phyloP scores from a whole-genome alignment of 2,113 vertebrate species.

The Cynopterus brachyotis region DNA sequence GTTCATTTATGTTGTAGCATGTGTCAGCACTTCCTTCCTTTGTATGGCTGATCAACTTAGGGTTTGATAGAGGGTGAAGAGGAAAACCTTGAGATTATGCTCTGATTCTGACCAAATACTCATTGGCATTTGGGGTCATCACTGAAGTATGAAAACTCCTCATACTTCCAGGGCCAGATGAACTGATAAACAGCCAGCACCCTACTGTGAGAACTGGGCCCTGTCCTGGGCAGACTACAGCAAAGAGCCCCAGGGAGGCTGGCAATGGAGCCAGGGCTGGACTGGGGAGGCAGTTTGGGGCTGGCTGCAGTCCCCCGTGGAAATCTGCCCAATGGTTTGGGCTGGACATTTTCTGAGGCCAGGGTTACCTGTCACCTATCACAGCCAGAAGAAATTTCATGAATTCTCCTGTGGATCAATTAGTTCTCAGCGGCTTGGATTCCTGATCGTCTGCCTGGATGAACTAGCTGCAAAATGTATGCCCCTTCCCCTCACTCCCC shows the following conservation, averaged over 20 bases:
- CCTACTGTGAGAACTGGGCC: background rate
- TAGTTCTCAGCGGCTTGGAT: background rate
- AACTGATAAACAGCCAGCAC: background rate
- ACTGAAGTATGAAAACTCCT: background rate
- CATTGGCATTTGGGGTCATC: background rate
- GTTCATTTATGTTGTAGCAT: background rate
- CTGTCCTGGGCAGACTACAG: background rate
- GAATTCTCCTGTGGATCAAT: background rate
- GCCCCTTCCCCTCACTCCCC: background rate
- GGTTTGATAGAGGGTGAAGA: background rate
- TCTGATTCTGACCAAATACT: background rate
- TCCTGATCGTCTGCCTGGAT: background rate
- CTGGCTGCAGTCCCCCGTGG: background rate
- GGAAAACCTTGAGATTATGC: background rate
- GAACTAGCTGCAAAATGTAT: background rate
- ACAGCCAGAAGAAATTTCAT: background rate
- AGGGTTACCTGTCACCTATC: background rate
- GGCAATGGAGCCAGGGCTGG: background rate
- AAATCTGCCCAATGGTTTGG: background rate
- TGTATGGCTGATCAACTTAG: background rate
- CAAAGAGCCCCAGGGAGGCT: background rate
- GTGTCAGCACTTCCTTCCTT: background rate
- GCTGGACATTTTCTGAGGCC: background rate
- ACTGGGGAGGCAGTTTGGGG: rapidly evolving
- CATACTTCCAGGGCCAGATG: background rate